phyloP scores from a whole-genome alignment of 2,888 invertebrate genomes.

The Sclerodermus sp. region DNA sequence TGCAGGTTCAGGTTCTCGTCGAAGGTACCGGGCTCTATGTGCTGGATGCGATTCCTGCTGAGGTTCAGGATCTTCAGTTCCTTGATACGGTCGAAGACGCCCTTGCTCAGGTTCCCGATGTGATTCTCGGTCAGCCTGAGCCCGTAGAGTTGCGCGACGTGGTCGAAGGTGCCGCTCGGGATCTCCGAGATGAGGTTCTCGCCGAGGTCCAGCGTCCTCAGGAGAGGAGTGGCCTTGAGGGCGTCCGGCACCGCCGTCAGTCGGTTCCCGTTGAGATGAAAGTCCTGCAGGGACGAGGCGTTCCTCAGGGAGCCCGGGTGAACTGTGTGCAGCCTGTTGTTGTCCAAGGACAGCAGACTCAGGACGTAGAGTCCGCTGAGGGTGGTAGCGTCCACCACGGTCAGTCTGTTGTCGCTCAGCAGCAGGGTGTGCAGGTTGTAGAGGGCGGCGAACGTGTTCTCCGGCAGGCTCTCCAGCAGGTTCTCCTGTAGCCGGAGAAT shows the following conservation, averaged over 20 bases:
- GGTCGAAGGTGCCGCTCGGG: constrained; percentile 77
- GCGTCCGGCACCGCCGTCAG: constrained; percentile 75
- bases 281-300: constrained; percentile 77
- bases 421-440: constrained; percentile 80
- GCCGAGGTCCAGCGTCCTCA: constrained; percentile 81
- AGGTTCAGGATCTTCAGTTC: constrained; percentile 81
- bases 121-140: constrained; percentile 83
- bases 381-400: constrained; percentile 73
- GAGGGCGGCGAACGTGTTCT: constrained; percentile 76
- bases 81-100: constrained; percentile 76
- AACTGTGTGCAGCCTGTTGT: constrained; percentile 75
- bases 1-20: constrained; percentile 77
- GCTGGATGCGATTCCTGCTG: constrained; percentile 79
- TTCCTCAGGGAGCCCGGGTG: constrained; percentile 77
- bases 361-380: constrained; percentile 77
- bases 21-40: constrained; percentile 77
- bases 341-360: constrained; percentile 76
- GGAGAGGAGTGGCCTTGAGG: constrained; percentile 71
- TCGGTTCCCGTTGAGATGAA: constrained; percentile 82
- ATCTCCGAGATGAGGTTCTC: constrained; percentile 82
- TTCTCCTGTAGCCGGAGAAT: constrained; percentile 80
- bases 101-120: constrained; percentile 77
- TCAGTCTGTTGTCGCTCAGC: constrained; percentile 78
- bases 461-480: constrained; percentile 73
- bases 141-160: constrained; percentile 78